Percentiles rank a stretch among this genome's conserved stretches.
phyloP scores from a whole-genome alignment of 2,113 vertebrate genomes.

The Sarotherodon lohbergeri region DNA sequence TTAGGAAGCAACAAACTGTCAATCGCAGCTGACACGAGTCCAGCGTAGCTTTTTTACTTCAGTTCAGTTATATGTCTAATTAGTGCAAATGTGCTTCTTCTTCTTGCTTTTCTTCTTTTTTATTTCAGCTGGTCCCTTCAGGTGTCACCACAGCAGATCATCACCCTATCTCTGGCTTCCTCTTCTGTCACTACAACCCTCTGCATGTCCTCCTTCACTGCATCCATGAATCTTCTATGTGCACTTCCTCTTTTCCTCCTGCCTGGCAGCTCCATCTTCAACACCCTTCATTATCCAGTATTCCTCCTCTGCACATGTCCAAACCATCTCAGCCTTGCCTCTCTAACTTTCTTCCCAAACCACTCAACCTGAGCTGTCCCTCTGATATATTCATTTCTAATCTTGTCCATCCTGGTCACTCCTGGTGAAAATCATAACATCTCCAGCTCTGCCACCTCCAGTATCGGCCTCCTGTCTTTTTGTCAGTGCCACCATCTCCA shows the following conservation, averaged over 20 bases:
- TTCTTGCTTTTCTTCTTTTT: not conserved
- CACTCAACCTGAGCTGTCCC: not conserved
- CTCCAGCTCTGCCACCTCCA: not conserved
- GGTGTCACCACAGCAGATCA: not conserved
- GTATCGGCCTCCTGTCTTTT: not conserved
- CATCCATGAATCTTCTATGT: not conserved
- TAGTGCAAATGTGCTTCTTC: not conserved
- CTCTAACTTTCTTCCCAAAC: not conserved
- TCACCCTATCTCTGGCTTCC: not conserved
- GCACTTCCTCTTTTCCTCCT: not conserved
- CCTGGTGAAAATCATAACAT: not conserved
- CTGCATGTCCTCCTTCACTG: not conserved
- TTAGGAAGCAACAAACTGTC: not conserved
- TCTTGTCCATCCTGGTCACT: not conserved
- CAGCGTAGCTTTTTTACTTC: not conserved
- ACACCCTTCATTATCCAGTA: not conserved
- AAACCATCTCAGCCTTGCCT: not conserved
- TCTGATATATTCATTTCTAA: not conserved
- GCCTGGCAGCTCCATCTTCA: not conserved
- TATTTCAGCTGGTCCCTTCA: not conserved
- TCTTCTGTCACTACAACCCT: not conserved
- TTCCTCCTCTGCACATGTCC: not conserved
- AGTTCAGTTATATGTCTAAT: not conserved
- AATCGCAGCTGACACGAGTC: not conserved
- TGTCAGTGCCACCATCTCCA: not conserved